Evolutionary conservation across 1,140 invertebrate genomes (phyloP).

Genomic region (Stegodyphus mimosarum): DNA sequence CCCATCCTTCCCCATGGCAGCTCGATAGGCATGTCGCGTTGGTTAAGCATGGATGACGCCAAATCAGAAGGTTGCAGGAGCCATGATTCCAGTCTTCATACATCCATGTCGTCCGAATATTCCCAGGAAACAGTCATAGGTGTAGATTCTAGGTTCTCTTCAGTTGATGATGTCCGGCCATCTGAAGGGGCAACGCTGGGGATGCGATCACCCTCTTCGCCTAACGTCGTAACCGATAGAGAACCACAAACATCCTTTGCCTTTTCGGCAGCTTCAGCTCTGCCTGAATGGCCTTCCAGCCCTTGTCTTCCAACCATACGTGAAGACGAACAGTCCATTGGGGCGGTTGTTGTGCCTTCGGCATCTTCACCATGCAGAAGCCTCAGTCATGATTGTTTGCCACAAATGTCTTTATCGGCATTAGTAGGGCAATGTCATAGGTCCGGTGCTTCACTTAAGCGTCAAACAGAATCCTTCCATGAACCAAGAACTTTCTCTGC

Average conservation of each 20-base stretch:
- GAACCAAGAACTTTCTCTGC: not conserved
- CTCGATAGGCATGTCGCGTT: conserved; percentile 14
- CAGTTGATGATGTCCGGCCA: conserved; percentile 2
- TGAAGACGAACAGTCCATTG: conserved; percentile 29
- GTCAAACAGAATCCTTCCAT: conserved; percentile 25
- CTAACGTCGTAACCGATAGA: conserved; percentile 10
- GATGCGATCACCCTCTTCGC: conserved; percentile 11
- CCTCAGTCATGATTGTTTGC: conserved; percentile 30
- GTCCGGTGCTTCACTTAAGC: too few species aligned
- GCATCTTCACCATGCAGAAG: conserved; percentile 26
- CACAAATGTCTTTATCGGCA: not conserved
- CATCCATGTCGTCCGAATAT: conserved; percentile 29
- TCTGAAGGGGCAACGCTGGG: not conserved
- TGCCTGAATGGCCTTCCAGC: conserved; percentile 52
- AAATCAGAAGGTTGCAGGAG: conserved; percentile 14
- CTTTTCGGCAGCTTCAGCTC: not conserved
- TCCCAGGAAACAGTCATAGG: conserved; percentile 46
- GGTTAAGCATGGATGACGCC: conserved; percentile 43
- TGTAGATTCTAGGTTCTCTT: conserved; percentile 2
- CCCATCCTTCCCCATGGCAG: conserved; percentile 5
- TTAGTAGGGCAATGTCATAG: not conserved
- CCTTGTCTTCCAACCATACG: conserved; percentile 55
- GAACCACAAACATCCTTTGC: not conserved
- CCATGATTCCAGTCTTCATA: conserved; percentile 11
- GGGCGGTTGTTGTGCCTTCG: not conserved